Percentiles rank a stretch among this genome's conserved stretches.
Conservation (phyloP, 2,888 invertebrate species). For the Periphyllus acericola region DNA sequence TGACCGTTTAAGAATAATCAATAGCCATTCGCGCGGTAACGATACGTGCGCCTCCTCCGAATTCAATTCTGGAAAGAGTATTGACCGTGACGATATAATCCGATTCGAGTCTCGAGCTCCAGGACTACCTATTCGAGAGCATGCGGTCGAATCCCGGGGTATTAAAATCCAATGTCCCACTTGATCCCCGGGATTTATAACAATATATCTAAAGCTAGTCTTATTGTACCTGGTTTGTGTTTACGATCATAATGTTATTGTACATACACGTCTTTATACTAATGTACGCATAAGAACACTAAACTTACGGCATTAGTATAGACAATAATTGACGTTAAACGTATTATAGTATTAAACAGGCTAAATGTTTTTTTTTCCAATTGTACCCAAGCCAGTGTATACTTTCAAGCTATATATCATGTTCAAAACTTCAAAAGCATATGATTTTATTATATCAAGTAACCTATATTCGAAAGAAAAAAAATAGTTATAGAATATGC, state of each 20-base stretch:
- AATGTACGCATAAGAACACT: background rate
- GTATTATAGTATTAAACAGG: too few species aligned
- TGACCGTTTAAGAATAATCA: background rate
- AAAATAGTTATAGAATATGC: too few species aligned
- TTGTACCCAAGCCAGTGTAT: too few species aligned
- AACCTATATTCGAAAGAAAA: too few species aligned
- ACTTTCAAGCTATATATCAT: too few species aligned
- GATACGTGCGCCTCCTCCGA: background rate
- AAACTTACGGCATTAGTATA: too few species aligned
- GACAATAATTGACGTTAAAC: too few species aligned
- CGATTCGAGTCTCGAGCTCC: background rate
- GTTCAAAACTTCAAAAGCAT: too few species aligned
- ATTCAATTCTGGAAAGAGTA: background rate
- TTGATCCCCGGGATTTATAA: background rate
- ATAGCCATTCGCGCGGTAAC: background rate
- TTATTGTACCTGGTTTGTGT: background rate
- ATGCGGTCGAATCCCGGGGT: background rate
- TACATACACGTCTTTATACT: background rate
- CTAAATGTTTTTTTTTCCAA: too few species aligned
- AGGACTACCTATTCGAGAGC: background rate
- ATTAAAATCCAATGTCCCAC: background rate
- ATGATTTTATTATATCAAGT: too few species aligned
- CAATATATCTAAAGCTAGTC: background rate
- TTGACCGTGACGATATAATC: background rate
- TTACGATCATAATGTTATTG: background rate